phyloP scores from a whole-genome alignment of 2,113 vertebrate species.

The Pygoscelis adeliae region DNA sequence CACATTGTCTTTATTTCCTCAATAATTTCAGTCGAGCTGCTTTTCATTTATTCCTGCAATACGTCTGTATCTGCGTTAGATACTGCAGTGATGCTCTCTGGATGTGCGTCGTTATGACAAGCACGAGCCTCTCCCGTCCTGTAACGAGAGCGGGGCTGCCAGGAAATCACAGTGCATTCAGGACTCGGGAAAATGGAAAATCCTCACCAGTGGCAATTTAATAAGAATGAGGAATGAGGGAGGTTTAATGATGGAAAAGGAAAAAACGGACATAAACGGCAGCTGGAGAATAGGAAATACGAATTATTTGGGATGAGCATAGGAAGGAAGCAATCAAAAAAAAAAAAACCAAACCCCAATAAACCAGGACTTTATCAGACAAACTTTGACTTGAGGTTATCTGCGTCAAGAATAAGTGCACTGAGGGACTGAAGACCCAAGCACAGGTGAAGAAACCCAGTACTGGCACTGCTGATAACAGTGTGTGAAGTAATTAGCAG shows the following conservation, averaged over 20 bases:
- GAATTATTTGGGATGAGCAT: not conserved
- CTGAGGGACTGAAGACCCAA: not conserved
- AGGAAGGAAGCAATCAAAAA: not conserved
- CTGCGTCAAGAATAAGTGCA: not conserved
- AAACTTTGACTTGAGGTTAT: not conserved
- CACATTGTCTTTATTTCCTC: not conserved
- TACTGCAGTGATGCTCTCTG: not conserved
- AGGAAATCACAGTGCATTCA: not conserved
- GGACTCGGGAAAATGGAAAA: not conserved
- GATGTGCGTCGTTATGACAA: not conserved
- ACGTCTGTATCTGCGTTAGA: not conserved
- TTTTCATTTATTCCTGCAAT: not conserved
- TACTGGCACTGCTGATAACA: not conserved
- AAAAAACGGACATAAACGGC: not conserved
- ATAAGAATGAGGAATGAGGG: not conserved
- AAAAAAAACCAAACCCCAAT: too few species aligned
- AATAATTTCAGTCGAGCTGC: not conserved
- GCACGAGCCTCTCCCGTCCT: not conserved
- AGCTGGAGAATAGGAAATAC: not conserved
- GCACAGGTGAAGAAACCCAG: not conserved
- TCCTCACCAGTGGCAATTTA: not conserved
- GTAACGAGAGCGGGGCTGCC: not conserved
- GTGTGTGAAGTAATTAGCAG: not conserved
- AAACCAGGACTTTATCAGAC: not conserved
- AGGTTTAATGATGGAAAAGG: not conserved